Evolutionary conservation across 2,113 vertebrate species (phyloP).

Genomic region (Psammodynastes pulverulentus): DNA sequence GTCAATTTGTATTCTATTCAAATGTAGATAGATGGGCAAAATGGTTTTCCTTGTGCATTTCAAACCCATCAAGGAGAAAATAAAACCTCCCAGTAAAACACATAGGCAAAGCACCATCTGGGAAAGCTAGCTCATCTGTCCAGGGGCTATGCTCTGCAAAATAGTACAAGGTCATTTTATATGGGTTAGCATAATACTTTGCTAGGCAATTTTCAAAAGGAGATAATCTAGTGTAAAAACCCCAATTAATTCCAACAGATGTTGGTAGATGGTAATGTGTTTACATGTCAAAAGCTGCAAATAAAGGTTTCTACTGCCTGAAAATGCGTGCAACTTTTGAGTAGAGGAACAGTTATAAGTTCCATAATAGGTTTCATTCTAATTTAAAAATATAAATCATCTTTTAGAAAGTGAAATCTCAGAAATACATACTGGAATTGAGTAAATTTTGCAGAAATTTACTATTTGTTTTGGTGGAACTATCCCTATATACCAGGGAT

Average conservation of each 20-base stretch:
- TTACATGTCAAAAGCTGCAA: conserved; percentile 59
- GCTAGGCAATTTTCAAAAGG: conserved; percentile 67
- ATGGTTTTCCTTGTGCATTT: conserved; percentile 74
- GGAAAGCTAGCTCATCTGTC: conserved; percentile 66
- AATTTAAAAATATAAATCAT: conserved; percentile 56
- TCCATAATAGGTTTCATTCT: conserved; percentile 44
- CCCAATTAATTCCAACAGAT: conserved; percentile 64
- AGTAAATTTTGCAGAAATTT: conserved; percentile 24
- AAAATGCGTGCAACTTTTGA: conserved; percentile 49
- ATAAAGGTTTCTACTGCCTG: conserved; percentile 58
- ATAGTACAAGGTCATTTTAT: conserved; percentile 68
- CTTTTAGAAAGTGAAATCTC: conserved; percentile 59
- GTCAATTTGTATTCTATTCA: conserved; percentile 76
- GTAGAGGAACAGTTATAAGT: conserved; percentile 60
- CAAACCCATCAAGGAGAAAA: conserved; percentile 74
- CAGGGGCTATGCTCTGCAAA: conserved; percentile 70
- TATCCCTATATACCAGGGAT: conserved; percentile 42
- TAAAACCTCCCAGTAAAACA: conserved; percentile 74
- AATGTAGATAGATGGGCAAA: conserved; percentile 75
- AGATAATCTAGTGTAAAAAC: conserved; percentile 52
- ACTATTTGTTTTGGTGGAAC: conserved; percentile 40
- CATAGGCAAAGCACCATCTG: conserved; percentile 70
- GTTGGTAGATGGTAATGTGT: conserved; percentile 58
- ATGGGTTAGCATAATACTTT: conserved; percentile 60
- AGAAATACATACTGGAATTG: conserved; percentile 42